phyloP scores from a whole-genome alignment of 2,888 invertebrate species.

The Pantelozetes paolii region DNA sequence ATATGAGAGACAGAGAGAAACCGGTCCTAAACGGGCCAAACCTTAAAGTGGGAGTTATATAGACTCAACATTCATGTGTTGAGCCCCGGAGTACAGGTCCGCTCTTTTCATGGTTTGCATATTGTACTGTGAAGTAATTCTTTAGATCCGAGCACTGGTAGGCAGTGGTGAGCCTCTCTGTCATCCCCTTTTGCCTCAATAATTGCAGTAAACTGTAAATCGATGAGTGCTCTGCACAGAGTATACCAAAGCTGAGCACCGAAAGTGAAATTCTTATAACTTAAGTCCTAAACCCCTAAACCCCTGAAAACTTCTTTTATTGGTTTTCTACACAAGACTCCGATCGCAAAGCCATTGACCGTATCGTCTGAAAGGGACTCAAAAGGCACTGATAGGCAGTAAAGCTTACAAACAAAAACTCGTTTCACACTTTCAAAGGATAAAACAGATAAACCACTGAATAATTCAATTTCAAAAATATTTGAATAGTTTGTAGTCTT shows the following conservation, averaged over 20 bases:
- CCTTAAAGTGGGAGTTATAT: slow-evolving; percentile 35
- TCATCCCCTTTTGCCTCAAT: neutral
- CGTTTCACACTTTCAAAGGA: slow-evolving; percentile 30
- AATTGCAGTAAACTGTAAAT: slow-evolving; percentile 13
- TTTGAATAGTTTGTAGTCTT: slow-evolving; percentile 18
- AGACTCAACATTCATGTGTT: slow-evolving; percentile 13
- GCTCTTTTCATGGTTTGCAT: neutral
- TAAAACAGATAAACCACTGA: slow-evolving; percentile 7
- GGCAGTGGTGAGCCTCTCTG: neutral
- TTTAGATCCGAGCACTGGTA: neutral
- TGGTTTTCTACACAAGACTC: slow-evolving; percentile 20
- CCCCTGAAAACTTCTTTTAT: neutral
- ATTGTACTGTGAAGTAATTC: slow-evolving; percentile 9
- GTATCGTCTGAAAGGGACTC: slow-evolving; percentile 17
- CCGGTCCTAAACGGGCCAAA: slow-evolving; percentile 34
- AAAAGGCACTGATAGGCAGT: neutral
- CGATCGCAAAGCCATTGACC: slow-evolving; percentile 21
- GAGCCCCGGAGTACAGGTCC: neutral
- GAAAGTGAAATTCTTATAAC: neutral
- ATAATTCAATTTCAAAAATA: slow-evolving; percentile 28
- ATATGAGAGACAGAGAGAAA: slow-evolving; percentile 22
- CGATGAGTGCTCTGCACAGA: neutral
- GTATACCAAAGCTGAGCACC: neutral
- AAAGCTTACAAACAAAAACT: slow-evolving; percentile 12
- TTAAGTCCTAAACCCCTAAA: neutral